A percentile compares a stretch with the other conserved stretches of the same genome.
Evolutionary conservation across 2,797 vertebrate species (phyloP).

Genomic region (Cyprinodon diabolis): DNA sequence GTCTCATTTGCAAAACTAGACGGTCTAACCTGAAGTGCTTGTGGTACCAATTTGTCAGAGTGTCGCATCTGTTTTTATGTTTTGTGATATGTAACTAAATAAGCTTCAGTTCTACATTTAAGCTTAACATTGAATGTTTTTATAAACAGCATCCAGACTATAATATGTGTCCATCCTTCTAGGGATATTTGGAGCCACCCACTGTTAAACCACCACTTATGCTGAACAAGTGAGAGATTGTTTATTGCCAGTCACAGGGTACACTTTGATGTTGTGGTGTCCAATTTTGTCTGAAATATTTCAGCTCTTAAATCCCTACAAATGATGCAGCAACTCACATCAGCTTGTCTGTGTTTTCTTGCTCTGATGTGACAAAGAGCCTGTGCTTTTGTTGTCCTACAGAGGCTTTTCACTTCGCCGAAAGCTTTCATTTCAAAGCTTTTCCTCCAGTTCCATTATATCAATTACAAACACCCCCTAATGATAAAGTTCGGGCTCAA

Average conservation of each 20-base stretch:
- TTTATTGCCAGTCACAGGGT: slow-evolving; percentile 35
- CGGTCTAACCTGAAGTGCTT: background rate
- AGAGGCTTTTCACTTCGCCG: slow-evolving; percentile 43
- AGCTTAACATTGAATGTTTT: background rate
- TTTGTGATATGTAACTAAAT: background rate
- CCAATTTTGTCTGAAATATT: slow-evolving; percentile 44
- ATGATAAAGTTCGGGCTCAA: slow-evolving; percentile 48
- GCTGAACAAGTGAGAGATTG: slow-evolving; percentile 36
- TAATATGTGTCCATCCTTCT: background rate
- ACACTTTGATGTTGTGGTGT: slow-evolving; percentile 57
- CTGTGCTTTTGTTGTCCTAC: slow-evolving; percentile 29
- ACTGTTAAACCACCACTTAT: slow-evolving; percentile 16
- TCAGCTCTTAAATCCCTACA: slow-evolving; percentile 58
- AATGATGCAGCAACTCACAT: slow-evolving; percentile 48
- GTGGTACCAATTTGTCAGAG: background rate
- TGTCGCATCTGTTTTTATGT: background rate
- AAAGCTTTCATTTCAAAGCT: slow-evolving; percentile 63
- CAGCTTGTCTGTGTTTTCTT: slow-evolving; percentile 32
- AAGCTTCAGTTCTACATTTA: background rate
- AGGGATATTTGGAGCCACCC: slow-evolving; percentile 19
- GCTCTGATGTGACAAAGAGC: slow-evolving; percentile 54
- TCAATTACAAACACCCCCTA: slow-evolving; percentile 70
- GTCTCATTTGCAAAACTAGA: background rate
- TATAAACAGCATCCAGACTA: background rate
- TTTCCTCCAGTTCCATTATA: slow-evolving; percentile 50